These are phyloP conservation scores for Ceyx melanurus DNA, from an alignment of 2,113 vertebrate species.

Conservation along the genomic window DNA sequence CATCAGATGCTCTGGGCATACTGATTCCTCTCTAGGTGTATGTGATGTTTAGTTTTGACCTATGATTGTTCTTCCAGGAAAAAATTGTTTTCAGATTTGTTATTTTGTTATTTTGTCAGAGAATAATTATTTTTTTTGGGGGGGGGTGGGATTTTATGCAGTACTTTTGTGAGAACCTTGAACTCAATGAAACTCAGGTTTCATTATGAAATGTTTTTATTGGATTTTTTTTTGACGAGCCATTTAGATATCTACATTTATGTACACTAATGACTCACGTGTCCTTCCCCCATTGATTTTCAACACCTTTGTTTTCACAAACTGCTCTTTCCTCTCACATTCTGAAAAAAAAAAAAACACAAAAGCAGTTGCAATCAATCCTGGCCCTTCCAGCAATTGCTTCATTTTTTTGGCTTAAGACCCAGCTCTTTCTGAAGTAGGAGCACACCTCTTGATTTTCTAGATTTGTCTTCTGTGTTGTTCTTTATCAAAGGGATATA, in stretches of 20 bases:
- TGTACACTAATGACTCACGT: neutral
- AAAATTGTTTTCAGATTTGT: neutral
- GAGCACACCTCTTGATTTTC: neutral
- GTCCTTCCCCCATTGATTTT: neutral
- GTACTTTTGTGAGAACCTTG: neutral
- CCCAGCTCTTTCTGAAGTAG: neutral
- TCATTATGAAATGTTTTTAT: neutral
- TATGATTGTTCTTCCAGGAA: neutral
- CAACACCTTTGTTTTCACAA: neutral
- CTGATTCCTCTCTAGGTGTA: neutral
- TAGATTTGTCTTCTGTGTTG: neutral
- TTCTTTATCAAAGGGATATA: neutral
- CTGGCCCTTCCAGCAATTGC: neutral
- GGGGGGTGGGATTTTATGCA: fast-evolving
- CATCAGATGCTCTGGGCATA: neutral
- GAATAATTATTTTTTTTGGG: neutral
- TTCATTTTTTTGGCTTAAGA: neutral
- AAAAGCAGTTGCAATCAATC: neutral
- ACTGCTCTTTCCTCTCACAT: neutral
- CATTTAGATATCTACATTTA: neutral
- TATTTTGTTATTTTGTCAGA: neutral
- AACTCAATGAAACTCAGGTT: neutral
- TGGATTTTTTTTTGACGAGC: neutral
- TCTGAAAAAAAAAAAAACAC: conserved; percentile 8
- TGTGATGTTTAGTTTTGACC: neutral